A percentile compares a stretch with the other conserved stretches of the same genome.
Evolutionary conservation across 1,140 invertebrate species (phyloP).

Genomic region (Ceratitis capitata): DNA sequence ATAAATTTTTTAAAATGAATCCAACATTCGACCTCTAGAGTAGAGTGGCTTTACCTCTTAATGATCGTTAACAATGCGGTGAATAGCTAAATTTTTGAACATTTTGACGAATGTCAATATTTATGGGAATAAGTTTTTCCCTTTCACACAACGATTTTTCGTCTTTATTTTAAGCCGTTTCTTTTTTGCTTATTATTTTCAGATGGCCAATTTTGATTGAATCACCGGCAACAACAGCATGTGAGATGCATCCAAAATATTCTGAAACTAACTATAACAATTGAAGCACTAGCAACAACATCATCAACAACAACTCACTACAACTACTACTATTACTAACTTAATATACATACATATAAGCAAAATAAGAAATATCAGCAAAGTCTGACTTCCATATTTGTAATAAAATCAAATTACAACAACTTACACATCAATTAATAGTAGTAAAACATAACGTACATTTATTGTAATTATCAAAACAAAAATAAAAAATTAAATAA

Average conservation of each 20-base stretch:
- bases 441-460: not conserved
- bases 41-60: too few species aligned
- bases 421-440: not conserved
- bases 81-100: too few species aligned
- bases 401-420: not conserved
- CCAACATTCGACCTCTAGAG: too few species aligned
- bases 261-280: not conserved
- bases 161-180: too few species aligned
- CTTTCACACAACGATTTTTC: too few species aligned
- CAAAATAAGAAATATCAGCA: not conserved
- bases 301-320: not conserved
- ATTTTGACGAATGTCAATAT: too few species aligned
- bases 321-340: not conserved
- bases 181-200: not conserved
- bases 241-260: not conserved
- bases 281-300: not conserved
- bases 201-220: not conserved
- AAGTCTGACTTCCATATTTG: conserved; percentile 15
- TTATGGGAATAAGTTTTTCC: too few species aligned
- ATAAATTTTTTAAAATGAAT: too few species aligned
- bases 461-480: not conserved
- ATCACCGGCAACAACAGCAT: not conserved
- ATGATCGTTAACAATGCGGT: too few species aligned
- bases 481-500: not conserved
- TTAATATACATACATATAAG: not conserved